These are phyloP conservation scores for Sarcophaga subvicina DNA, from an alignment of 2,888 invertebrate genomes.

Conservation along the genomic window DNA sequence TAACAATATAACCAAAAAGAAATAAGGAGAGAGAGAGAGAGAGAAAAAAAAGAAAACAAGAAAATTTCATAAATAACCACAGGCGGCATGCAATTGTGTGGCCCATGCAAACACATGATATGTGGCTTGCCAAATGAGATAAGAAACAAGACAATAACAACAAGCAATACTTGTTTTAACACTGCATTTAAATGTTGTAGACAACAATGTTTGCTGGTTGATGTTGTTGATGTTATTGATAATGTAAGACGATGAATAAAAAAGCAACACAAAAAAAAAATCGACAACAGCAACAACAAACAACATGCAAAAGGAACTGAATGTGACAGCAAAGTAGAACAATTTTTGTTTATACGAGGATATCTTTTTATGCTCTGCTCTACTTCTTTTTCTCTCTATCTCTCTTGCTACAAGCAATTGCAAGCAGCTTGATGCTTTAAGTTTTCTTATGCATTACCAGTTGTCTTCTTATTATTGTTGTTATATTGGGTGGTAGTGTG, in stretches of 20 bases:
- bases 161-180: constrained; percentile 63
- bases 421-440: constrained; percentile 28
- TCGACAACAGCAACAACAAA: background rate
- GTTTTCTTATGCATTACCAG: constrained; percentile 48
- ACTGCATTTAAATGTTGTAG: constrained; percentile 2
- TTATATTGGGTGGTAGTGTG: background rate
- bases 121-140: constrained; percentile 70
- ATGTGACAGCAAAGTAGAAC: constrained; percentile 66
- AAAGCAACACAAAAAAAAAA: constrained; percentile 54
- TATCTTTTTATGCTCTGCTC: background rate
- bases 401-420: background rate
- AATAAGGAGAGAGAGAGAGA: constrained; percentile 6
- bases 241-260: background rate
- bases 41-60: constrained; percentile 33
- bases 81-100: constrained; percentile 74
- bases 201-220: background rate
- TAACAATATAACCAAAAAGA: constrained; percentile 50
- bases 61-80: constrained; percentile 71
- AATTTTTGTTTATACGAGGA: constrained; percentile 36
- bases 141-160: constrained; percentile 70
- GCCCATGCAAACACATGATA: constrained; percentile 57
- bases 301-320: constrained; percentile 54
- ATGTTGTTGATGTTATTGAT: background rate
- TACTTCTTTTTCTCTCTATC: constrained; percentile 9
- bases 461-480: constrained; percentile 54